Evolutionary conservation across 2,888 invertebrate species (phyloP), one percentile per base, ranked within the genome.

Genomic region (Cactoblastis cactorum): DNA sequence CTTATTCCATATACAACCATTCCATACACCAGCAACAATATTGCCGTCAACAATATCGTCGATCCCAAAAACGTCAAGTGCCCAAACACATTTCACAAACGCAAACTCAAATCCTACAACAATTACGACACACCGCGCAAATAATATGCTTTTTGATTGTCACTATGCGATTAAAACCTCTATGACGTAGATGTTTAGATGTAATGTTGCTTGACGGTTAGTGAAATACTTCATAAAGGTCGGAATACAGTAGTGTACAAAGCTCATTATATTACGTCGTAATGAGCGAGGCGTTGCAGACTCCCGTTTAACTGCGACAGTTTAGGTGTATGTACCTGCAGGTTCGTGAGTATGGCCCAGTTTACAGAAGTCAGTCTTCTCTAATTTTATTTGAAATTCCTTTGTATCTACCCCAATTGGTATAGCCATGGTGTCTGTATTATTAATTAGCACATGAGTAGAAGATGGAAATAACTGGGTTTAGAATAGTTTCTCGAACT

Each of bases 231-330:
- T 49, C 49, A 65, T 68, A 68, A 65, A 67, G 63, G 65, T 52
- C 60, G 22, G 22, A 54, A 56, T 62, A 63, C 62, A 71, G 63
- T 54, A 50, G 59, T 58, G 57, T 64, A 67, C 69, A 69, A 71
- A 70, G 63, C 69, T 77, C 68, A 71, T 77, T 73, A 75, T 65
- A 66, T 71, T 61, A 65, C 57, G 63, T 58, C 62, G 60, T 72
- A 75, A 77, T 70, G 74, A 76, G 71, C 63, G 69, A 65, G 59
- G 68, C 67, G 67, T 62, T 67, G 71, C 70, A 69, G 65, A 65
- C 70, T 70, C 69, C 67, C 63, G 69, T 69, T 71, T 68, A 69
- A 62, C 63, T 55, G 62, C 64, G 67, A 71, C 72, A 71, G 66
- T 71, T 65, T 58, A 53, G 63, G 54, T 61, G 50, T 63, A 43